Conservation (phyloP, 2,797 vertebrate species). For the Coregonus sp. region DNA sequence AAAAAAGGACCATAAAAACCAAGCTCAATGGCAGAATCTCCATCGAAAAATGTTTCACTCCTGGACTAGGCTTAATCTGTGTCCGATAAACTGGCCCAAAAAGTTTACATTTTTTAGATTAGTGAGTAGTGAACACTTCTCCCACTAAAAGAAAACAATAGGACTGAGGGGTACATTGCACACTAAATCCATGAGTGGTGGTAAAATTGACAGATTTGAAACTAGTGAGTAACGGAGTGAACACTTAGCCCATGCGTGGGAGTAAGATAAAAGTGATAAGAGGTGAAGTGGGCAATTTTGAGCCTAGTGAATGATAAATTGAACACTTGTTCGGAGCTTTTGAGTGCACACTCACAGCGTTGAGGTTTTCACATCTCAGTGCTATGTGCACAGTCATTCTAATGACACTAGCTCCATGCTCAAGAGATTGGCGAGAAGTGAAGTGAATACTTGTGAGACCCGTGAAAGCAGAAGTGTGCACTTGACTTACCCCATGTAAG, state of each 20-base stretch:
- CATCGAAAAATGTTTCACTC: not conserved
- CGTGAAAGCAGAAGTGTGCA: slow-evolving; percentile 19
- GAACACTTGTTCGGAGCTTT: too few species aligned
- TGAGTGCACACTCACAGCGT: not conserved
- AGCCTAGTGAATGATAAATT: too few species aligned
- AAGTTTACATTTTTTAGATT: not conserved
- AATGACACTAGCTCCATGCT: not conserved
- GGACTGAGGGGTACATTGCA: not conserved
- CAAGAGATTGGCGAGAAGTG: not conserved
- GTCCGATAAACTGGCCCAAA: not conserved
- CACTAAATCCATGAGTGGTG: not conserved
- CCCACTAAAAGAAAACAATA: not conserved
- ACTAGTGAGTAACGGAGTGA: not conserved
- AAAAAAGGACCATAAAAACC: not conserved
- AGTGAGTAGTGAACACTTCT: not conserved
- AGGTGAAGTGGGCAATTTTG: not conserved
- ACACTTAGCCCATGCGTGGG: not conserved
- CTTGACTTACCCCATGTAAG: slow-evolving; percentile 93
- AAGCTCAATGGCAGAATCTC: not conserved
- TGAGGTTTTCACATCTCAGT: not conserved
- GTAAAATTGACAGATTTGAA: not conserved
- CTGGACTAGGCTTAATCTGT: not conserved
- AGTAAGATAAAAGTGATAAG: not conserved
- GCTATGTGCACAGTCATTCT: not conserved
- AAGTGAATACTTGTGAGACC: not conserved